Evolutionary conservation across 2,113 vertebrate genomes (phyloP).

Genomic region (Hippocampus comes): DNA sequence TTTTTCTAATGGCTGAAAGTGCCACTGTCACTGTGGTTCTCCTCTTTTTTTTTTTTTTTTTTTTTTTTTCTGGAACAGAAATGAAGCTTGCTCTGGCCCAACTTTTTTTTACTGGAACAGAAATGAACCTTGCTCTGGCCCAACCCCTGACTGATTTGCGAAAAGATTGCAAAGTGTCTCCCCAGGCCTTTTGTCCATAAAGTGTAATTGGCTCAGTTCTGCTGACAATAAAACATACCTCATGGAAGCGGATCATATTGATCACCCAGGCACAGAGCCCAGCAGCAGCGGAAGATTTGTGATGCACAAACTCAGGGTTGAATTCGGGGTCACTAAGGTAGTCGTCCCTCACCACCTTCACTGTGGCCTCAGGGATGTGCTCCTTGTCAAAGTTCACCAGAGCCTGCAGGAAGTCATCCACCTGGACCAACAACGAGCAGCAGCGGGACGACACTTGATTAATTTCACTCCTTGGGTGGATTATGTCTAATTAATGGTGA

Average conservation of each 20-base stretch:
- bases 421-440: conserved; percentile 34
- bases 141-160: too few relatives aligned
- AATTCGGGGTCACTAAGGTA: conserved; percentile 76
- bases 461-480: background rate
- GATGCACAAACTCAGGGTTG: conserved; percentile 76
- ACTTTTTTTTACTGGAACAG: too few relatives aligned
- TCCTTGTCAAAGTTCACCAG: conserved; percentile 78
- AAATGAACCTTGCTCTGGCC: background rate
- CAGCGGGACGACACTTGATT: background rate
- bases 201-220: background rate
- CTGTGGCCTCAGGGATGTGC: conserved; percentile 66
- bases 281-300: conserved; percentile 74
- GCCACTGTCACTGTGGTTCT: too few relatives aligned
- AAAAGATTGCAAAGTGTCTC: too few relatives aligned
- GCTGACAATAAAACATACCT: conserved; percentile 44
- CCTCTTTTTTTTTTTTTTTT: too few relatives aligned
- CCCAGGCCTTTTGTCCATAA: background rate
- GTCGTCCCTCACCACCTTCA: conserved; percentile 71
- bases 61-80: too few relatives aligned
- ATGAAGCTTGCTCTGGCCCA: background rate
- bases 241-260: conserved; percentile 74
- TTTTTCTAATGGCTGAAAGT: too few relatives aligned
- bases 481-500: background rate
- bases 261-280: conserved; percentile 73
- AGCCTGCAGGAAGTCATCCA: conserved; percentile 73